Evolutionary conservation across 2,113 vertebrate genomes (phyloP), one percentile per base, ranked within the genome.

Genomic region (Tychaedon coryphoeus): DNA sequence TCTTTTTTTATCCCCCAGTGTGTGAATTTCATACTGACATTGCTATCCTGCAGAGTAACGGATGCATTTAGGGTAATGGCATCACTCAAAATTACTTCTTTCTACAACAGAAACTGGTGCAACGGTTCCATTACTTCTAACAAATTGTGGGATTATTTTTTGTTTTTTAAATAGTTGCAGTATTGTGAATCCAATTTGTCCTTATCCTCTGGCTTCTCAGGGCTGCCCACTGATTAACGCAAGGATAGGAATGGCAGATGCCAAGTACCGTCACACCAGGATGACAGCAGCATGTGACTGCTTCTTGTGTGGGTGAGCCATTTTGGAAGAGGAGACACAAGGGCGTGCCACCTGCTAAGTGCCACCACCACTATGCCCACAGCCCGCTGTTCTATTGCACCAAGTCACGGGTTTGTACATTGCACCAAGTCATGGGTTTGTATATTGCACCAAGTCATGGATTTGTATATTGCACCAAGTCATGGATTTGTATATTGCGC

Each of bases 281-380:
- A 45, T 0, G 4, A 58, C 61, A 50, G 33, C 25, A 42, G 31
- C 3, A 0, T 9, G 31, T 3, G 24, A n/a, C 56, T 1, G 10
- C n/a, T 79, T 43, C 0, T 1, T 31, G 26, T 1, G 4, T 56
- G 28, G 24, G 6, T 57, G 26, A 45, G 29, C 19, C 42, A 19
- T 36, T 77, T 50, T n/a, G 25, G 54, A 67, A 57, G n/a, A 65
- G 9, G n/a, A 0, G 1, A 76, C 22, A 12, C 43, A 56, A 42
- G 0, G 3, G 33, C 0, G 0, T 18, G 23, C 15, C 5, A 1
- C 26, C 45, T 56, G 53, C 51, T 12, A 19, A 51, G 47, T 19
- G 43, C 43, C 43, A 43, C 43, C 19, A 45, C 43, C 43, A 20
- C 43, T 19, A 25, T 8, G 7, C 31, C 29, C 60, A 61, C 74